Evolutionary conservation across 2,888 invertebrate genomes (phyloP), one percentile per base, ranked within the genome.

Genomic region (Mythimna vitellina): DNA sequence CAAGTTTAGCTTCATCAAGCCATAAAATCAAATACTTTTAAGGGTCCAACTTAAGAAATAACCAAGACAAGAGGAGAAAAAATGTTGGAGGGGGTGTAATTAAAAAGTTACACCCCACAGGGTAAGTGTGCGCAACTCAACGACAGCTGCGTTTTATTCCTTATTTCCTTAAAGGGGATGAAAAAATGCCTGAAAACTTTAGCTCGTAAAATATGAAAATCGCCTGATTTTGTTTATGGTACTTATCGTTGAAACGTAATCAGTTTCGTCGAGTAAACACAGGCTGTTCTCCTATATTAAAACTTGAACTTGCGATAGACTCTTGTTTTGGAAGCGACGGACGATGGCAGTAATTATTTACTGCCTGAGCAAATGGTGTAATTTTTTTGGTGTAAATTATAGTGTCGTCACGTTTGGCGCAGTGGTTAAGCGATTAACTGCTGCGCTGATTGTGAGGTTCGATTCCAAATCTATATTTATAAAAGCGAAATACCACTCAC

Each of bases 121-220:
- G 80, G 84, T 77, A 86, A 85, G 86, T 75, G 69, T 73, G 74
- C 73, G 74, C 61, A 78, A 78, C 78, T 82, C 80, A 78, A 84
- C 86, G 86, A 80, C 85, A 85, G 86, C 85, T 85, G 85, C 69
- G 82, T 84, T 84, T 85, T 86, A 85, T 86, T 73, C 78, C 74
- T 72, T 76, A 67, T 83, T 83, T 73, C 78, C 69, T 76, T 32
- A 74, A 84, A 83, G 65, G 65, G 75, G 70, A 78, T 76, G 74
- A 80, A 86, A 86, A 80, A 79, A 81, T 57, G 56, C 46, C 78
- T 74, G 72, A 72, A 84, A 86, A 84, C 69, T 85, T 86, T 78
- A 35, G 49, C 42, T 71, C 61, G 80, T 85, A 82, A 86, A 85
- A 84, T 82, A 82, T 71, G 69, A 72, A 73, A 66, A 62, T 65